Evolutionary conservation across 2,113 vertebrate genomes (phyloP).

Genomic region (Dicentrarchus labrax): DNA sequence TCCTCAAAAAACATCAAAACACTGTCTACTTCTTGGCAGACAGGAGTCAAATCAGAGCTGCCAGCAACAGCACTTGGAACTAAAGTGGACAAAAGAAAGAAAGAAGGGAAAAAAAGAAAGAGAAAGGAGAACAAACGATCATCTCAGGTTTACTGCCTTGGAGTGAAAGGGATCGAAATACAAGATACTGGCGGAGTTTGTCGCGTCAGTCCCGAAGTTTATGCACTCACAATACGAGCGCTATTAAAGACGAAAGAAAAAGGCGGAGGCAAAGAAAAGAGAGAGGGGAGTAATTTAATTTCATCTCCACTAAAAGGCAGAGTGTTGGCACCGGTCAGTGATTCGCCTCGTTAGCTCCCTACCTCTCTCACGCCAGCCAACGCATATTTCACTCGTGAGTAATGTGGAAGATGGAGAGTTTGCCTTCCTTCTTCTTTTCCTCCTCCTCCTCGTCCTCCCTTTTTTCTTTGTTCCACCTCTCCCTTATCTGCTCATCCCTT

Average conservation of each 20-base stretch:
- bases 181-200: conserved; percentile 52
- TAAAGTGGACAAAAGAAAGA: conserved; percentile 22
- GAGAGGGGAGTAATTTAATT: conserved; percentile 69
- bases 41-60: conserved; percentile 14
- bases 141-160: conserved; percentile 65
- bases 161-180: conserved; percentile 56
- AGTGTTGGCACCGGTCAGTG: conserved; percentile 62
- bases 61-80: conserved; percentile 26
- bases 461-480: conserved; percentile 49
- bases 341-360: conserved; percentile 67
- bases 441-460: conserved; percentile 25
- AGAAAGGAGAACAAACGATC: conserved; percentile 24
- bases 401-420: conserved; percentile 65
- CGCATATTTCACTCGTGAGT: conserved; percentile 70
- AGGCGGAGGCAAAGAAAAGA: conserved; percentile 33
- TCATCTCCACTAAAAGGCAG: conserved; percentile 70
- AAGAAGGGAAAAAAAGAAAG: neutral
- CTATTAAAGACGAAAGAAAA: conserved; percentile 54
- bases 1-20: conserved; percentile 53
- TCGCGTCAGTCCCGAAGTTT: conserved; percentile 54
- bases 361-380: conserved; percentile 40
- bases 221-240: conserved; percentile 36
- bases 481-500: conserved; percentile 45
- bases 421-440: conserved; percentile 27
- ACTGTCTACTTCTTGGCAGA: conserved; percentile 44